Percentiles rank a stretch among this genome's conserved stretches.
Evolutionary conservation across 2,888 invertebrate species (phyloP).

Genomic region (Hypselothyrea guttata): DNA sequence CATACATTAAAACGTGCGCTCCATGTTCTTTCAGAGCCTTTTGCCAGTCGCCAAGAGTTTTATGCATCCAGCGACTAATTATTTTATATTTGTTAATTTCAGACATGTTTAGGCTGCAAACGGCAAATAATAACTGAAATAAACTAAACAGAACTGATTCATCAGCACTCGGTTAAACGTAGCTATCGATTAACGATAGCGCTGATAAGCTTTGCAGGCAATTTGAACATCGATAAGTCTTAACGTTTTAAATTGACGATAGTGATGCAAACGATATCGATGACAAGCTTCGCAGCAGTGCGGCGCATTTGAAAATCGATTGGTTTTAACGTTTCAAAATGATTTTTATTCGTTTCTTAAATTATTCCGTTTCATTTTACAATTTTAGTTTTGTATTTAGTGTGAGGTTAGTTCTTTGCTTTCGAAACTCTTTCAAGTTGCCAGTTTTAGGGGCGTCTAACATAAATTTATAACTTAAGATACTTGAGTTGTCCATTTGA

Average conservation of each 20-base stretch:
- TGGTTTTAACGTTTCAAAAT: constrained; percentile 17
- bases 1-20: constrained; percentile 13
- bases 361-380: constrained; percentile 12
- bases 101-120: constrained; percentile 12
- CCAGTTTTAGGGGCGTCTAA: constrained; percentile 12
- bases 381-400: constrained; percentile 21
- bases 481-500: constrained; percentile 9
- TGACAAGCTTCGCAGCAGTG: background rate
- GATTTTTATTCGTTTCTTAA: constrained; percentile 31
- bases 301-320: background rate
- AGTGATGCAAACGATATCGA: too few relatives aligned
- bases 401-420: constrained; percentile 29
- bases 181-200: too few relatives aligned
- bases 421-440: constrained; percentile 23
- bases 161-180: too few relatives aligned
- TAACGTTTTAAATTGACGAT: too few relatives aligned
- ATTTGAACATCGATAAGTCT: too few relatives aligned
- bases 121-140: too few relatives aligned
- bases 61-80: constrained; percentile 33
- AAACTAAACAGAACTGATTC: too few relatives aligned
- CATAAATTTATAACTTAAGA: background rate
- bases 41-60: constrained; percentile 26
- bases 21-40: constrained; percentile 8
- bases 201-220: too few relatives aligned
- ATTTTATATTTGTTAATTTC: constrained; percentile 10